Evolutionary conservation across 1,140 invertebrate species (phyloP).

Genomic region (Polyergus mexicanus): DNA sequence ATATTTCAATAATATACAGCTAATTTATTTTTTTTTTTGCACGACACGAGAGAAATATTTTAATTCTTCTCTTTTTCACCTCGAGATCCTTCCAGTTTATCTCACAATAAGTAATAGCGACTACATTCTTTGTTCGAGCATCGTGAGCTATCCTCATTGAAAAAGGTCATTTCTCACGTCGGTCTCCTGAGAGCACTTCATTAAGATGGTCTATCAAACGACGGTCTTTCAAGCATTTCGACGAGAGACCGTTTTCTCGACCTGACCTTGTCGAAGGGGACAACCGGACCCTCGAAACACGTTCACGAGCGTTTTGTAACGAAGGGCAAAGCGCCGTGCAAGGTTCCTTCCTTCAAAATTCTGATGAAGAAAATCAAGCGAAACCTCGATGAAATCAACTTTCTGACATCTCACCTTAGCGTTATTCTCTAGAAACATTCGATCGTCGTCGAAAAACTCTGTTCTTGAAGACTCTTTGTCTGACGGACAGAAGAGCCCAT

Average conservation of each 20-base stretch:
- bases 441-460: conserved; percentile 70
- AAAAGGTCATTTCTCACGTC: conserved; percentile 65
- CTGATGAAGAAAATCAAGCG: conserved; percentile 1
- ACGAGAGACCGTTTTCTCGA: conserved; percentile 55
- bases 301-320: conserved; percentile 34
- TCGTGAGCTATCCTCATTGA: conserved; percentile 50
- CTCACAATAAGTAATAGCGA: background rate
- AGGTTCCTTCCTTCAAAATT: conserved; percentile 22
- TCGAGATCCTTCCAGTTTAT: background rate
- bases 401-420: conserved; percentile 44
- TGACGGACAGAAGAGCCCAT: conserved; percentile 40
- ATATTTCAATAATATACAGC: background rate
- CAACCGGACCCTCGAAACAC: conserved; percentile 45
- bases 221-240: conserved; percentile 46
- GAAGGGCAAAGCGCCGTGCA: conserved; percentile 21
- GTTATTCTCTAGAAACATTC: conserved; percentile 62
- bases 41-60: background rate
- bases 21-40: background rate
- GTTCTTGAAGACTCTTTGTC: conserved; percentile 65
- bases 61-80: background rate
- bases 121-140: background rate
- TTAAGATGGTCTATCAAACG: conserved; percentile 65
- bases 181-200: conserved; percentile 60
- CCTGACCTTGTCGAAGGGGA: conserved; percentile 38
- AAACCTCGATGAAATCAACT: conserved; percentile 55